These are phyloP conservation scores for Stichodactyla mertensii DNA, from an alignment of 64 coral and sea anemone genomes.

Conservation along the genomic window DNA sequence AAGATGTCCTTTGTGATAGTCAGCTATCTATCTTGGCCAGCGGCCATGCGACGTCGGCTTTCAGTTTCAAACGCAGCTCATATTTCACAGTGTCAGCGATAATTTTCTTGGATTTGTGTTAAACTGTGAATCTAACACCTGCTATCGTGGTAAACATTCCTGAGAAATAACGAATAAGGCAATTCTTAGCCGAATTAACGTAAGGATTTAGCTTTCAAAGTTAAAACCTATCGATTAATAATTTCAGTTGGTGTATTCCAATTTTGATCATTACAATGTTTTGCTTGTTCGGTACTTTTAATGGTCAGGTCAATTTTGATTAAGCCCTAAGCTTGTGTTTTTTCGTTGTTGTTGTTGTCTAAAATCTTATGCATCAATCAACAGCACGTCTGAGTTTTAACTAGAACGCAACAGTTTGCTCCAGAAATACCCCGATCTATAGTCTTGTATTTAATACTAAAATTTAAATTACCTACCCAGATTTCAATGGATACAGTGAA, in stretches of 20 bases:
- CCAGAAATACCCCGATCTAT: no score
- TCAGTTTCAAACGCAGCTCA: not conserved
- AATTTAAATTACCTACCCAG: not conserved
- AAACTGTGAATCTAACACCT: not conserved
- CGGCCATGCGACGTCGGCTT: not conserved
- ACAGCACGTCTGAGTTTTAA: no score
- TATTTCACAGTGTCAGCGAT: slow-evolving; percentile 3
- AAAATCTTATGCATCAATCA: no score
- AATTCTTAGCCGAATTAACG: not conserved
- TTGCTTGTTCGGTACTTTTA: no score
- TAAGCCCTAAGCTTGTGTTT: no score
- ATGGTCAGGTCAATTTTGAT: no score
- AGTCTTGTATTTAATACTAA: no score
- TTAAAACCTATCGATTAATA: no score
- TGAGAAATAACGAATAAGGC: not conserved
- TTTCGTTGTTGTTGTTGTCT: no score
- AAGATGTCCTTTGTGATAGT: not conserved
- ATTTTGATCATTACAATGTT: no score
- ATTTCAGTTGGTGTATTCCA: no score
- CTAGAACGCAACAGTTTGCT: no score
- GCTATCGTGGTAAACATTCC: not conserved
- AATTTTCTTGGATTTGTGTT: not conserved
- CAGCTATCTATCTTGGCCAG: not conserved
- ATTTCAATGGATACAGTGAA: not conserved
- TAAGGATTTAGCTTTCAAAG: not conserved